Percentiles rank a stretch among this genome's conserved stretches.
Evolutionary conservation across 2,113 vertebrate species (phyloP).

Genomic region (Columbina picui): DNA sequence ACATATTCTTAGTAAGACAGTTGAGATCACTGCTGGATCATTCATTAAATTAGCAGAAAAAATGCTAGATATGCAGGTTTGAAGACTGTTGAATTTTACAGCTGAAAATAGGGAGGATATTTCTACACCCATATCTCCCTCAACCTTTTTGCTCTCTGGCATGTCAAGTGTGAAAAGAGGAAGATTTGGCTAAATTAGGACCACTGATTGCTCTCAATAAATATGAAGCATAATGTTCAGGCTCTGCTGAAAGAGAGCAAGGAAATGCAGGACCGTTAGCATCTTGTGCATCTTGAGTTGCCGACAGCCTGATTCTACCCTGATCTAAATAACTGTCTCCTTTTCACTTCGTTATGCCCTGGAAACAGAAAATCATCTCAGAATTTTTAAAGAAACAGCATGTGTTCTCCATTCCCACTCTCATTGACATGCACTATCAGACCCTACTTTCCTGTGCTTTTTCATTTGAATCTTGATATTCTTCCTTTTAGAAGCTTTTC

Average conservation of each 20-base stretch:
- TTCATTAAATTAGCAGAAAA: constrained; percentile 21
- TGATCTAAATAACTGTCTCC: not conserved
- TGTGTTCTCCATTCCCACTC: not conserved
- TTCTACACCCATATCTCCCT: not conserved
- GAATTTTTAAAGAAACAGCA: not conserved
- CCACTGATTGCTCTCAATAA: not conserved
- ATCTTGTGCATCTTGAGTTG: not conserved
- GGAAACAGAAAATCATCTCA: not conserved
- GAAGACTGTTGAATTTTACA: not conserved
- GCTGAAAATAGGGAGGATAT: not conserved
- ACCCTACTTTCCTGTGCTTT: not conserved
- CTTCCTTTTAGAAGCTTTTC: constrained; percentile 28
- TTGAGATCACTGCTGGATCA: not conserved
- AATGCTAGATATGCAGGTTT: not conserved
- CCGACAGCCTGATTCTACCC: not conserved
- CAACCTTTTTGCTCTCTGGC: not conserved
- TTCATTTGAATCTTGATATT: not conserved
- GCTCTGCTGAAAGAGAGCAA: not conserved
- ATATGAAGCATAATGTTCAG: not conserved
- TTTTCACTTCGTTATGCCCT: not conserved
- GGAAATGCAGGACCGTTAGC: not conserved
- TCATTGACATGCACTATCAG: not conserved
- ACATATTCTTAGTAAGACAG: not conserved
- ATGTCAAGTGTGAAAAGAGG: not conserved
- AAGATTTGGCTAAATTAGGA: not conserved